Evolutionary conservation across 2,888 invertebrate species (phyloP).

Genomic region (Piscicola geometra): DNA sequence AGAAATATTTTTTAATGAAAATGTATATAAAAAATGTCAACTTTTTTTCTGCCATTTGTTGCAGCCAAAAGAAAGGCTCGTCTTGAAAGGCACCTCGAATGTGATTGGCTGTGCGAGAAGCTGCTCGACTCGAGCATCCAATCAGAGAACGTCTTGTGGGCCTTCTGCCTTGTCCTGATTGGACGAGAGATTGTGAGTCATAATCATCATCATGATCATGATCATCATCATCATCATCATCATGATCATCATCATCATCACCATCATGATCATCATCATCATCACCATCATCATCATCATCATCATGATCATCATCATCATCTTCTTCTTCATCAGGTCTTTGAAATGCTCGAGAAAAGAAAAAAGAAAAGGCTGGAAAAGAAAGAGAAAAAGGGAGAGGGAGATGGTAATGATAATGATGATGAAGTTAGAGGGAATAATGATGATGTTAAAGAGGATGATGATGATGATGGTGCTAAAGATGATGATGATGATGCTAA

Average conservation of each 20-base stretch:
- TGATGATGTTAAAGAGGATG: not conserved
- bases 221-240: not conserved
- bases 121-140: conserved; percentile 62
- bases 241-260: not conserved
- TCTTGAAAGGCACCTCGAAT: not conserved
- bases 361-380: not conserved
- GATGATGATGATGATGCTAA: not conserved
- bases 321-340: not conserved
- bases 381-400: not conserved
- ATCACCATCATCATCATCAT: too few species aligned
- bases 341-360: not conserved
- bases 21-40: too few species aligned
- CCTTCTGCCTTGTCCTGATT: conserved; percentile 75
- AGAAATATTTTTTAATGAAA: too few species aligned
- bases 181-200: conserved; percentile 70
- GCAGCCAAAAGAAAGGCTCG: not conserved
- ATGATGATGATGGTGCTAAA: not conserved
- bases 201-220: not conserved
- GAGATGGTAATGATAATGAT: not conserved
- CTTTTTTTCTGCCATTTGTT: too few species aligned
- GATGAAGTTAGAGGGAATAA: not conserved
- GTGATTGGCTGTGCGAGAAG: conserved; percentile 5
- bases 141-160: conserved; percentile 70
- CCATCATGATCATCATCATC: too few species aligned
- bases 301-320: too few species aligned